Evolutionary conservation across 1,140 invertebrate genomes (phyloP).

Genomic region (Euschistus heros): DNA sequence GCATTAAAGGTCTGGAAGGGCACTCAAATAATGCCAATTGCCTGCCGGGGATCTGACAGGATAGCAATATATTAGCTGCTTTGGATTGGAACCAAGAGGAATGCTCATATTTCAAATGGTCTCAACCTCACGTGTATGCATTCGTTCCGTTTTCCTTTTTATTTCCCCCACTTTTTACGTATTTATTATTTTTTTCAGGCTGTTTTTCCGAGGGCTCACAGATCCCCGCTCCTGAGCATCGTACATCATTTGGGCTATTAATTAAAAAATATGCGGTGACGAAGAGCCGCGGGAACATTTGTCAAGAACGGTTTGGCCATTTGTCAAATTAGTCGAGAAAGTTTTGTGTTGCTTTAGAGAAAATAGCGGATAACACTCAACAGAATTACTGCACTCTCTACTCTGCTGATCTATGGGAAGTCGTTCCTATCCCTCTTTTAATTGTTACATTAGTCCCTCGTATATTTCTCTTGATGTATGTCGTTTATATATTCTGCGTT

Average conservation of each 20-base stretch:
- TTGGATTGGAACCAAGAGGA: slow-evolving; percentile 8
- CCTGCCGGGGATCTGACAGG: background rate
- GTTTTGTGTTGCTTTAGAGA: background rate
- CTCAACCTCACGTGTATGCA: background rate
- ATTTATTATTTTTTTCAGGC: background rate
- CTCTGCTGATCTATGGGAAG: too few relatives aligned
- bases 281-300: background rate
- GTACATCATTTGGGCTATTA: slow-evolving; percentile 8
- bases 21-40: slow-evolving; percentile 4
- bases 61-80: background rate
- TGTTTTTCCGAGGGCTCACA: background rate
- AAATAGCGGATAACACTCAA: background rate
- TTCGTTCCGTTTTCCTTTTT: background rate
- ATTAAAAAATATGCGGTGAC: slow-evolving; percentile 8
- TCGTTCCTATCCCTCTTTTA: too few relatives aligned
- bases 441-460: too few relatives aligned
- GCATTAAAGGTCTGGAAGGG: background rate
- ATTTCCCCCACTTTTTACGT: background rate
- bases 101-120: background rate
- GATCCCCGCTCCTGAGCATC: background rate
- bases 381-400: background rate
- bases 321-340: slow-evolving; percentile 7
- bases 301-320: slow-evolving; percentile 1
- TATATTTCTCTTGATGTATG: too few relatives aligned
- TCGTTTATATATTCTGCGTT: too few relatives aligned